phyloP scores from a whole-genome alignment of 2,113 vertebrate genomes.

The Thamnaconus septentrionalis region DNA sequence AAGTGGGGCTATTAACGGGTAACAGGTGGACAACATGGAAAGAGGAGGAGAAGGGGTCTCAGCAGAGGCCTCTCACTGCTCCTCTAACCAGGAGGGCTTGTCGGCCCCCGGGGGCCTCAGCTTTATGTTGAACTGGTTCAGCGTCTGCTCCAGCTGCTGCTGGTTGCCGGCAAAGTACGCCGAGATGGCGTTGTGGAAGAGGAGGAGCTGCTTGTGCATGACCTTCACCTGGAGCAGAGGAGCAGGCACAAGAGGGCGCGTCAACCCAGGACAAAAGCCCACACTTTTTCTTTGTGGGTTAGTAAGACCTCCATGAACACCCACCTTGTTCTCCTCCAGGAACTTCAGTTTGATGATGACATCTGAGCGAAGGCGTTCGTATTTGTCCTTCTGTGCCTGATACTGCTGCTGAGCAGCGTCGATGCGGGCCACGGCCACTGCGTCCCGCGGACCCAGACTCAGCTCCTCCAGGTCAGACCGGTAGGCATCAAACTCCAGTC shows the following conservation, averaged over 20 bases:
- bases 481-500: constrained; percentile 95
- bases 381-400: constrained; percentile 92
- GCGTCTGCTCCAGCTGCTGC: constrained; percentile 94
- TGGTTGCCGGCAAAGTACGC: constrained; percentile 98
- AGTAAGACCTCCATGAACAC: background rate
- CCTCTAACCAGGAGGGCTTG: constrained; percentile 98
- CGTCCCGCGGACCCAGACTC: constrained; percentile 88
- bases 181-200: constrained; percentile 97
- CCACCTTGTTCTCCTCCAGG: constrained; percentile 96
- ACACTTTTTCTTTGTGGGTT: background rate
- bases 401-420: constrained; percentile 88
- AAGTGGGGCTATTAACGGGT: constrained; percentile 18
- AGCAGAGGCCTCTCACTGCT: constrained; percentile 79
- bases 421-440: constrained; percentile 83
- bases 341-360: constrained; percentile 96
- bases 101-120: constrained; percentile 87
- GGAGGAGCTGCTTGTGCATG: constrained; percentile 98
- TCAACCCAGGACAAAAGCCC: background rate
- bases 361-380: constrained; percentile 90
- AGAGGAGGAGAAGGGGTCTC: constrained; percentile 27
- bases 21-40: constrained; percentile 38
- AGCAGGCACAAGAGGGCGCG: too few relatives aligned
- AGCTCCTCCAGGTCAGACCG: constrained; percentile 95
- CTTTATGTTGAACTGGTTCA: constrained; percentile 96
- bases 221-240: constrained; percentile 87